Evolutionary conservation across 2,888 invertebrate species (phyloP).

Genomic region (Odontothrips loti): DNA sequence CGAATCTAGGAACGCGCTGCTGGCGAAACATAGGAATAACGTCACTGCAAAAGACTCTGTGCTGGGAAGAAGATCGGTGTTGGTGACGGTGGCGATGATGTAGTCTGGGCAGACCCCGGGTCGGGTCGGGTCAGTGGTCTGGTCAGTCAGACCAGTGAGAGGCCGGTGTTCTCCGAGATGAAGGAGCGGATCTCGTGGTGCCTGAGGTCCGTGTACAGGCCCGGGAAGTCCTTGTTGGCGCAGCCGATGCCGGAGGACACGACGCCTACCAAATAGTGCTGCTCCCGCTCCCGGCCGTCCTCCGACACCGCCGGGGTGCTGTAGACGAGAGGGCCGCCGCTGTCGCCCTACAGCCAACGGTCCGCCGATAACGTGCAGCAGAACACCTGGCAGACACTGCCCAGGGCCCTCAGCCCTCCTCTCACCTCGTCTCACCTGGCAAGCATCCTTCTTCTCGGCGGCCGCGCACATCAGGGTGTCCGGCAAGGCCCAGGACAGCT

Average conservation of each 20-base stretch:
- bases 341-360: constrained; percentile 38
- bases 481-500: neutral
- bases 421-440: constrained; percentile 36
- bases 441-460: constrained; percentile 37
- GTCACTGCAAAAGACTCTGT: no score
- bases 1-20: no score
- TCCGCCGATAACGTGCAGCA: no score
- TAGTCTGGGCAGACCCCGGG: no score
- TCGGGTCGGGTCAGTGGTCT: no score
- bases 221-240: constrained; percentile 38
- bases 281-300: no score
- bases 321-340: constrained; percentile 37
- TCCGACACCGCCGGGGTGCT: constrained; percentile 31
- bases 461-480: constrained; percentile 4
- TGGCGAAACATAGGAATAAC: no score
- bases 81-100: no score
- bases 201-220: constrained; percentile 36
- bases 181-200: neutral
- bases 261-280: constrained; percentile 37
- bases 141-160: neutral
- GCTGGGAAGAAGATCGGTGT: no score
- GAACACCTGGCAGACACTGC: neutral
- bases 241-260: constrained; percentile 38
- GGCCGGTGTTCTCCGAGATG: neutral
- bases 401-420: neutral